Conservation (phyloP, 2,113 vertebrate genomes). For the Apeltes quadracus region DNA sequence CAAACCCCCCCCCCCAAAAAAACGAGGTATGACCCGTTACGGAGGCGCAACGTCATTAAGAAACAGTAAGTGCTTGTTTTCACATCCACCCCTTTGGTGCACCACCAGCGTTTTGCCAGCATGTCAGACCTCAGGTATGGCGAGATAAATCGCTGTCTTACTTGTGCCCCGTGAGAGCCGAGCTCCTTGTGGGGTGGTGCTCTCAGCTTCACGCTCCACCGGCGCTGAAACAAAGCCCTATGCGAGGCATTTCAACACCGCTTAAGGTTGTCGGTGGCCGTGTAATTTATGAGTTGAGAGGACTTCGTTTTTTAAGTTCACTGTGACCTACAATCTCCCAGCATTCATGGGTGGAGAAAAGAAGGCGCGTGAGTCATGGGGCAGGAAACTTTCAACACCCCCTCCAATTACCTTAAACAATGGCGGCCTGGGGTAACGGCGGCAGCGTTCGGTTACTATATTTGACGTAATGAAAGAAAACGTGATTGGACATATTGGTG, state of each 20-base stretch:
- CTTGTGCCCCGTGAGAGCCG: slow-evolving; percentile 68
- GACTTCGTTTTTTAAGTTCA: slow-evolving; percentile 74
- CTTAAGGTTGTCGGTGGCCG: slow-evolving; percentile 80
- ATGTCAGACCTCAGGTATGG: slow-evolving; percentile 76
- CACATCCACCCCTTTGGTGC: slow-evolving; percentile 55
- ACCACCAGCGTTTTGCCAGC: slow-evolving; percentile 57
- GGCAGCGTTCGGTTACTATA: slow-evolving; percentile 34
- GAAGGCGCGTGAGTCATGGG: slow-evolving; percentile 75
- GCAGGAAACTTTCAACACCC: slow-evolving; percentile 76
- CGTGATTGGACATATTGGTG: slow-evolving; percentile 33
- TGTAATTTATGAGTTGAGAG: slow-evolving; percentile 82
- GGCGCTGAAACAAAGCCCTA: slow-evolving; percentile 82
- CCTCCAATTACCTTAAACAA: slow-evolving; percentile 76
- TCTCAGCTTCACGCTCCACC: slow-evolving; percentile 78
- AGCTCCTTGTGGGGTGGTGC: slow-evolving; percentile 76
- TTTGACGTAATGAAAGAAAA: slow-evolving; percentile 39
- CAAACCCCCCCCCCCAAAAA: no score
- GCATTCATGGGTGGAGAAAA: slow-evolving; percentile 75
- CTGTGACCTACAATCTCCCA: slow-evolving; percentile 72
- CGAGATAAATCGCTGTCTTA: slow-evolving; percentile 71
- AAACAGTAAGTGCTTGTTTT: slow-evolving; percentile 66
- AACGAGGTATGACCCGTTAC: slow-evolving; percentile 37
- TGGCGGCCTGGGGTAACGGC: slow-evolving; percentile 52
- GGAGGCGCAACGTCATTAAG: slow-evolving; percentile 56
- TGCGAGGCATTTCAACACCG: slow-evolving; percentile 82